Conservation (phyloP, 2,888 invertebrate species). For the Ptychoptera albimana region DNA sequence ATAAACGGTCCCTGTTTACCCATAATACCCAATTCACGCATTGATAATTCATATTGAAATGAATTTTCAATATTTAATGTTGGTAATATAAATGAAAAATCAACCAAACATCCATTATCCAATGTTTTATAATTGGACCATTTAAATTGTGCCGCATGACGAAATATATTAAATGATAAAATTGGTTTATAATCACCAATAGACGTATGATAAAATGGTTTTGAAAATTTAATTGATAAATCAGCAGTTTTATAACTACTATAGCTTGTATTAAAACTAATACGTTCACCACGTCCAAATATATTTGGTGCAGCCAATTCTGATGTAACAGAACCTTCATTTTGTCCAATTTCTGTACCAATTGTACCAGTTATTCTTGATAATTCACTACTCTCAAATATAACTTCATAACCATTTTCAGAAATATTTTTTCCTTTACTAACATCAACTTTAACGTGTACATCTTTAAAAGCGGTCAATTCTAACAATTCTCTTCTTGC, state of each 20-base stretch:
- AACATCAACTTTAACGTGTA: conserved; percentile 76
- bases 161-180: conserved; percentile 54
- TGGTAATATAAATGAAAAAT: conserved; percentile 54
- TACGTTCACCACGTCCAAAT: conserved; percentile 70
- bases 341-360: conserved; percentile 77
- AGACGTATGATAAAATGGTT: conserved; percentile 62
- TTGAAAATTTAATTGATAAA: conserved; percentile 61
- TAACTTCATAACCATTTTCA: conserved; percentile 66
- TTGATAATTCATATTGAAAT: conserved; percentile 74
- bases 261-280: conserved; percentile 70
- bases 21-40: conserved; percentile 61
- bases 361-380: conserved; percentile 70
- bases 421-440: conserved; percentile 59
- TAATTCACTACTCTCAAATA: conserved; percentile 72
- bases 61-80: conserved; percentile 54
- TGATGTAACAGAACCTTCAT: conserved; percentile 62
- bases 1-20: conserved; percentile 62
- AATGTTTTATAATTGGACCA: conserved; percentile 69
- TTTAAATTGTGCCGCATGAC: conserved; percentile 50
- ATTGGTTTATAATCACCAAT: conserved; percentile 37
- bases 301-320: conserved; percentile 67
- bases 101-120: conserved; percentile 61
- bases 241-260: conserved; percentile 71
- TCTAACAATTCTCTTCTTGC: conserved; percentile 61
- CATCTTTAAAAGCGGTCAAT: conserved; percentile 77